These are phyloP conservation scores for Protula sp. DNA, from an alignment of 2,888 invertebrate genomes.

Conservation along the genomic window DNA sequence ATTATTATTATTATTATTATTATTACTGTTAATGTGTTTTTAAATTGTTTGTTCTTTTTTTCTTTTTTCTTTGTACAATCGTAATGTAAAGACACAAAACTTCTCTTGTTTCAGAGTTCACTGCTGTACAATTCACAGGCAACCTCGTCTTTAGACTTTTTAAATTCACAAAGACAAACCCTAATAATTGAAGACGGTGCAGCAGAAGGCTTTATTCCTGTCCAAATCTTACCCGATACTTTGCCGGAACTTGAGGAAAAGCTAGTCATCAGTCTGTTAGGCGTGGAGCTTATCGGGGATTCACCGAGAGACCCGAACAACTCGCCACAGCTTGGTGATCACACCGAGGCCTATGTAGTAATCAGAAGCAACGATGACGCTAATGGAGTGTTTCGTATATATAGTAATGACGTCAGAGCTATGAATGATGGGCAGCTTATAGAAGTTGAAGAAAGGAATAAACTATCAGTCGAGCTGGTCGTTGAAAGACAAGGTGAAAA, in stretches of 20 bases:
- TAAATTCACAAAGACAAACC: conserved; percentile 29
- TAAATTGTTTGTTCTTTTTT: no score
- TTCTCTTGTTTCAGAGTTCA: conserved; percentile 6
- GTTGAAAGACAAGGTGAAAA: conserved; percentile 45
- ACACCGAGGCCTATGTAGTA: conserved; percentile 27
- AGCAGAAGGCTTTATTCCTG: conserved; percentile 31
- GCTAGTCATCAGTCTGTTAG: conserved; percentile 23
- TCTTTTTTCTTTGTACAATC: no score
- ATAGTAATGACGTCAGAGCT: conserved; percentile 37
- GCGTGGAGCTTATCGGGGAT: conserved; percentile 28
- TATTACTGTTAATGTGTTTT: no score
- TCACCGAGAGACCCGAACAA: conserved; percentile 26
- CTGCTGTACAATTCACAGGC: conserved; percentile 30
- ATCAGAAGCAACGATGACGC: conserved; percentile 46
- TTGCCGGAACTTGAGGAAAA: conserved; percentile 45
- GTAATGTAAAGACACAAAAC: no score
- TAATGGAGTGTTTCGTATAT: conserved; percentile 42
- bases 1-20: no score
- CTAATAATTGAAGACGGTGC: conserved; percentile 33
- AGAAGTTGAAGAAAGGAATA: conserved; percentile 38
- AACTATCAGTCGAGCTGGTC: conserved; percentile 42
- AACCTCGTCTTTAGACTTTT: conserved; percentile 36
- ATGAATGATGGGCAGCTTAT: conserved; percentile 28
- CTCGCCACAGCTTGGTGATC: conserved; percentile 33
- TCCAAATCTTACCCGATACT: conserved; percentile 37